Evolutionary conservation across 2,797 vertebrate genomes (phyloP), one percentile per base, ranked within the genome.

Genomic region (Echeneis naucrates): DNA sequence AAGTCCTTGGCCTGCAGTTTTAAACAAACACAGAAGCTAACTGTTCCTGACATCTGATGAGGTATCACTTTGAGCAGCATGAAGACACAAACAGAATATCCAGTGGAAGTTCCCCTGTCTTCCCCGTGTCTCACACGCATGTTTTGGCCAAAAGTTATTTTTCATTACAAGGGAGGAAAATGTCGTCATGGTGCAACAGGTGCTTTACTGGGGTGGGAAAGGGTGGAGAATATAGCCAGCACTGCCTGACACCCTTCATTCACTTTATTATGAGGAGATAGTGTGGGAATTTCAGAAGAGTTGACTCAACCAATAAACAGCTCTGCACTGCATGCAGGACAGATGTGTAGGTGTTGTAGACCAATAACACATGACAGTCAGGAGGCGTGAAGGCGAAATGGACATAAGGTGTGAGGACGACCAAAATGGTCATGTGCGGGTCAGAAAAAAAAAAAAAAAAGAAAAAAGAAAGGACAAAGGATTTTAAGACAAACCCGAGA

Each of bases 1-100:
- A 75, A 68, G 65, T 78, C 50, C 53, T 88, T 81, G 61, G 78
- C 73, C 50, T 64, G 68, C 50, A 26, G 73, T 58, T 21, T 74
- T 70, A 75, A 86, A 78, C 59, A 74, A 89, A 85, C 81, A 84
- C 74, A 80, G 82, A 84, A 82, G 72, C 68, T 88, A 83, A 88
- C 56, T 9, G 12, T 59, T 88, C 52, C 66, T 88, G 87, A 89
- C 87, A 87, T 80, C 69, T 71, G 57, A 57, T 72, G 77, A 86
- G 72, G 75, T 68, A 72, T 75, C 58, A 38, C 16, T 45, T 61
- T 57, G 55, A 80, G 82, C 21, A 71, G 73, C 56, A 80, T 33
- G 54, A 82, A 87, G 62, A 81, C 68, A 79, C 30, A 13, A 61
- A 66, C 81, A 80, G 56, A 85, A 72, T 72, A 75, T 69, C 71